phyloP scores from a whole-genome alignment of 1,140 invertebrate genomes.

The Megalopta genalis region DNA sequence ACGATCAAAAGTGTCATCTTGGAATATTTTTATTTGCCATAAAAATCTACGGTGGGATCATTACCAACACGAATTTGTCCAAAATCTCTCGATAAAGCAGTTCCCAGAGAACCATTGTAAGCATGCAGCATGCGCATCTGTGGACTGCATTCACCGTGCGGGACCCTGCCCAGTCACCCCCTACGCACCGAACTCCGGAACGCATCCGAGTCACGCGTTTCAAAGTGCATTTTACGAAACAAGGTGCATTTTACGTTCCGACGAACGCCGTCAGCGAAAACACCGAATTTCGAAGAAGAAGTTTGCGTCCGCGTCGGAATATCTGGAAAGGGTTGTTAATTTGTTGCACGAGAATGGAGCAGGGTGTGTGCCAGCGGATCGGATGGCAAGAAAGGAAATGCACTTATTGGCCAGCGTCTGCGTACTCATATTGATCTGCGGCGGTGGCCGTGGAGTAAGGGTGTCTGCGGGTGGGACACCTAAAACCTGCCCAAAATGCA shows the following conservation, averaged over 20 bases:
- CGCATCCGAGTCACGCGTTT: neutral
- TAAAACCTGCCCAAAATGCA: slow-evolving; percentile 73
- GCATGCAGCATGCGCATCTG: slow-evolving; percentile 17
- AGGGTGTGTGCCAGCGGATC: slow-evolving; percentile 28
- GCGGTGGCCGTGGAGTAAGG: slow-evolving; percentile 44
- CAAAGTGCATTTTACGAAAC: neutral
- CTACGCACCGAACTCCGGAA: neutral
- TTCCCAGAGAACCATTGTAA: neutral
- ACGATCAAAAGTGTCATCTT: too few species aligned
- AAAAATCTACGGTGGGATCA: too few species aligned
- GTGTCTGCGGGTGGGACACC: slow-evolving; percentile 55
- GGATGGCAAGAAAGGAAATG: slow-evolving; percentile 52
- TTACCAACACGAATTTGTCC: slow-evolving; percentile 28
- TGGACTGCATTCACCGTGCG: neutral
- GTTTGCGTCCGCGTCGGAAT: neutral
- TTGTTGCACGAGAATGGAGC: slow-evolving; percentile 8
- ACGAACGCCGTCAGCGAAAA: too few species aligned
- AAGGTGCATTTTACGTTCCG: too few species aligned
- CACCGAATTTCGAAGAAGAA: too few species aligned
- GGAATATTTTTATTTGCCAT: too few species aligned
- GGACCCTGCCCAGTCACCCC: slow-evolving; percentile 33
- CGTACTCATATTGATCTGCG: slow-evolving; percentile 63
- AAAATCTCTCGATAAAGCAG: slow-evolving; percentile 60
- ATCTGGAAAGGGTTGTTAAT: neutral
- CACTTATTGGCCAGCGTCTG: slow-evolving; percentile 57